These are phyloP conservation scores for Conopomorpha cramerella DNA, from an alignment of 1,140 invertebrate species.

Conservation along the genomic window DNA sequence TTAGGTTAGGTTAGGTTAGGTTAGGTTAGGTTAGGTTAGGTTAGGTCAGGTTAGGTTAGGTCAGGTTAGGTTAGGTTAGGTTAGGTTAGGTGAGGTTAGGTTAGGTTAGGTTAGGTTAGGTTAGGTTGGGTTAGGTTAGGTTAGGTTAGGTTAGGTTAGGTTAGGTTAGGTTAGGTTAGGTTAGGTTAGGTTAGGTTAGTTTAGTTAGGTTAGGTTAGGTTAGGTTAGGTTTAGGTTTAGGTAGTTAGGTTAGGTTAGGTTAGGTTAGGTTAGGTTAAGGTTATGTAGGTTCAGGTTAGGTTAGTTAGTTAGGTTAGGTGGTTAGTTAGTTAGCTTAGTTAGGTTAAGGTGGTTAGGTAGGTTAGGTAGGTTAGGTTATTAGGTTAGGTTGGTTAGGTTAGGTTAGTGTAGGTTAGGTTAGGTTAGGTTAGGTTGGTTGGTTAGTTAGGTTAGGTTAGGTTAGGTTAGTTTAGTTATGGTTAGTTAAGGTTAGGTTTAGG, in stretches of 20 bases:
- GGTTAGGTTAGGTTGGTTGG: constrained; percentile 5
- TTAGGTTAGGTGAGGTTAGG: constrained; percentile 1
- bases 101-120: constrained; percentile 2
- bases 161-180: constrained; percentile 2
- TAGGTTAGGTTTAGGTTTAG: constrained; percentile 1
- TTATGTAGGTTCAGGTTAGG: constrained; percentile 4
- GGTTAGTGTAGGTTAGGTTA: too few species aligned
- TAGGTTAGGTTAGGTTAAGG: constrained; percentile 3
- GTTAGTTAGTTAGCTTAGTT: constrained; percentile 12
- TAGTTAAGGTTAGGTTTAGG: constrained; percentile 7
- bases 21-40: constrained; percentile 1
- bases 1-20: constrained; percentile 2
- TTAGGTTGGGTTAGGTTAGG: constrained; percentile 2
- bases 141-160: constrained; percentile 1
- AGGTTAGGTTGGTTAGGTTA: background rate
- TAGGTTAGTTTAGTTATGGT: constrained; percentile 6
- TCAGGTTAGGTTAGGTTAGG: constrained; percentile 1
- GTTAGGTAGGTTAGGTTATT: constrained; percentile 4
- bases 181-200: constrained; percentile 1
- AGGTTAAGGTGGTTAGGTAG: constrained; percentile 15
- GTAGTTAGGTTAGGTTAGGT: constrained; percentile 4
- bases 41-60: constrained; percentile 2
- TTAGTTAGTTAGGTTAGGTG: constrained; percentile 4
- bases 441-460: constrained; percentile 6
- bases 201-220: constrained; percentile 2